A percentile compares a stretch with the other conserved stretches of the same genome.
Evolutionary conservation across 2,113 vertebrate species (phyloP).

Genomic region (Spea bombifrons): DNA sequence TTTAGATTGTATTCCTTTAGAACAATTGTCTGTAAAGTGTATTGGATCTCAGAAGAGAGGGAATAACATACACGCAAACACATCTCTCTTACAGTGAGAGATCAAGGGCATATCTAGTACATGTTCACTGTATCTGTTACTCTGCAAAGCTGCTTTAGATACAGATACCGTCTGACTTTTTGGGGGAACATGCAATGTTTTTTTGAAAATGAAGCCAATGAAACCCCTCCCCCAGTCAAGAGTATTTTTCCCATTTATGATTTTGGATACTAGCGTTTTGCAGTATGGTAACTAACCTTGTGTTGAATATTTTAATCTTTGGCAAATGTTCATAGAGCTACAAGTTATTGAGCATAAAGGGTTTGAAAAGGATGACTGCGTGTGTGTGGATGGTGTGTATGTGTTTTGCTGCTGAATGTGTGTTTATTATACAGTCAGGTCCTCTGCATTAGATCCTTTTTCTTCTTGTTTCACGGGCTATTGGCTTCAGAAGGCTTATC

Average conservation of each 20-base stretch:
- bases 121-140: background rate
- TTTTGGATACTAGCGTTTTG: background rate
- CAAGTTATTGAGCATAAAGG: conserved; percentile 26
- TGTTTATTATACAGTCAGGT: conserved; percentile 26
- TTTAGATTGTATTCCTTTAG: background rate
- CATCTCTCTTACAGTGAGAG: conserved; percentile 23
- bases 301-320: conserved; percentile 1
- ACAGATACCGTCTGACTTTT: conserved; percentile 17
- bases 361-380: conserved; percentile 19
- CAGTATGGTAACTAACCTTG: conserved; percentile 7
- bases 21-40: conserved; percentile 16
- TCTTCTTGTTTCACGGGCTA: conserved; percentile 45
- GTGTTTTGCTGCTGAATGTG: conserved; percentile 17
- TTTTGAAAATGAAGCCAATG: background rate
- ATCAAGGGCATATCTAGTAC: conserved; percentile 40
- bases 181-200: background rate
- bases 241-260: conserved; percentile 11
- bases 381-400: conserved; percentile 26
- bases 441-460: conserved; percentile 43
- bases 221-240: background rate
- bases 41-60: background rate
- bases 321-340: conserved; percentile 22
- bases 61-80: background rate
- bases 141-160: background rate
- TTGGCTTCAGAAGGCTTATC: conserved; percentile 46